A percentile compares a stretch with the other conserved stretches of the same genome.
Evolutionary conservation across 2,797 vertebrate genomes (phyloP).

Genomic region (Amphiprion clarkii): DNA sequence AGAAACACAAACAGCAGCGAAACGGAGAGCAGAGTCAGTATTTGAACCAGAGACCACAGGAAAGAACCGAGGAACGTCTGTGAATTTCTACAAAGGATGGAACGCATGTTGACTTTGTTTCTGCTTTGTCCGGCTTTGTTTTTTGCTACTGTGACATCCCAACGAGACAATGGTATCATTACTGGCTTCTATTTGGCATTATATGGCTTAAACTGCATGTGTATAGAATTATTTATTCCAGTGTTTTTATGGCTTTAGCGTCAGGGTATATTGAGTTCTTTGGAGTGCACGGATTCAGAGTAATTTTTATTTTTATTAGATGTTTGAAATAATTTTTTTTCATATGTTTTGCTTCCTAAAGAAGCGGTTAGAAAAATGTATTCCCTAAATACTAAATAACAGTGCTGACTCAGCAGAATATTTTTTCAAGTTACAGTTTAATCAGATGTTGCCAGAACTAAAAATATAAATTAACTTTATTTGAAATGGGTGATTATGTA

Average conservation of each 20-base stretch:
- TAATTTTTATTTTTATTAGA: not conserved
- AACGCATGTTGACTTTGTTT: conserved; percentile 20
- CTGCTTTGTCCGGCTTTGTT: conserved; percentile 44
- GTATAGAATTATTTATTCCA: not conserved
- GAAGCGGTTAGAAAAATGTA: not conserved
- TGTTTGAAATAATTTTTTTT: not conserved
- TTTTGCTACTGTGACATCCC: conserved; percentile 24
- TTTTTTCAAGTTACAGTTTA: not conserved
- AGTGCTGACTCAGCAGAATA: too few relatives aligned
- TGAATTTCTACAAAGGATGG: conserved; percentile 55
- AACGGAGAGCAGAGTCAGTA: not conserved
- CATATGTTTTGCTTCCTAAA: not conserved
- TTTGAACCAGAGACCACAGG: conserved; percentile 16
- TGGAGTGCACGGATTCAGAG: not conserved
- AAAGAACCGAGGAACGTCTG: conserved; percentile 3
- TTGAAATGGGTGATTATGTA: not conserved
- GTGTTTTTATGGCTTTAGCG: not conserved
- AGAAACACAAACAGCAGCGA: conserved; percentile 55
- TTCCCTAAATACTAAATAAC: too few relatives aligned
- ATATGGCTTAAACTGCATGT: not conserved
- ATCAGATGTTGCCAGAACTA: not conserved
- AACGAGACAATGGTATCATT: conserved; percentile 58
- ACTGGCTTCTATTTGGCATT: not conserved
- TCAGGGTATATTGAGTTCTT: not conserved
- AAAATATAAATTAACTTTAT: too few relatives aligned